These are phyloP conservation scores for Phenganax stokvisi DNA, from an alignment of 92 coral and sea anemone genomes.

Conservation along the genomic window DNA sequence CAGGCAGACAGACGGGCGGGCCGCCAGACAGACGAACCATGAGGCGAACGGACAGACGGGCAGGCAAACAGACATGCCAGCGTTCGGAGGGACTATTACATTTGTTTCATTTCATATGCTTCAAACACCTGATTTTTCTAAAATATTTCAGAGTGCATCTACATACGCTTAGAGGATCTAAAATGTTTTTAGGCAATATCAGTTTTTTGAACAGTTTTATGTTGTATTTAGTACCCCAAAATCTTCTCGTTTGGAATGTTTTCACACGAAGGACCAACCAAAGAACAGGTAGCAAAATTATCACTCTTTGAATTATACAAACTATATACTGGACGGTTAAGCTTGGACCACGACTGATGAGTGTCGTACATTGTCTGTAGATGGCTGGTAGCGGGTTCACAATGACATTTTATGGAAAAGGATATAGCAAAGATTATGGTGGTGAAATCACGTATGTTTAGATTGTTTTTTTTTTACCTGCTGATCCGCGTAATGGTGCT, in stretches of 20 bases:
- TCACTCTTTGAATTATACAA: background rate
- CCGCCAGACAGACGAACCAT: too few species aligned
- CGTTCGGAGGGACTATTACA: too few species aligned
- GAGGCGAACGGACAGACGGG: too few species aligned
- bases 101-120: too few species aligned
- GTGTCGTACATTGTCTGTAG: slow-evolving; percentile 37
- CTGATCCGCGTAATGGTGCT: too few species aligned
- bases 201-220: slow-evolving; percentile 4
- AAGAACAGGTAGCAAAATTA: slow-evolving; percentile 60
- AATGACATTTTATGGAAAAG: slow-evolving; percentile 70
- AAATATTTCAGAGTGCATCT: too few species aligned
- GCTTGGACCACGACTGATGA: background rate
- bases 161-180: too few species aligned
- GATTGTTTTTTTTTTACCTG: background rate
- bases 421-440: slow-evolving; percentile 56
- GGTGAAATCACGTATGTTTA: slow-evolving; percentile 46
- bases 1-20: too few species aligned
- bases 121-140: too few species aligned
- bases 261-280: slow-evolving; percentile 92
- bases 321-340: background rate
- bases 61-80: too few species aligned
- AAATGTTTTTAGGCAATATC: too few species aligned
- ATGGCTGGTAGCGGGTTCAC: slow-evolving; percentile 73
- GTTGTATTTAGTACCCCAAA: slow-evolving; percentile 61
- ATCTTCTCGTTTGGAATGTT: slow-evolving; percentile 75